A percentile compares a stretch with the other conserved stretches of the same genome.
Evolutionary conservation across 2,797 vertebrate species (phyloP).

Genomic region (Sebastes nivosus): DNA sequence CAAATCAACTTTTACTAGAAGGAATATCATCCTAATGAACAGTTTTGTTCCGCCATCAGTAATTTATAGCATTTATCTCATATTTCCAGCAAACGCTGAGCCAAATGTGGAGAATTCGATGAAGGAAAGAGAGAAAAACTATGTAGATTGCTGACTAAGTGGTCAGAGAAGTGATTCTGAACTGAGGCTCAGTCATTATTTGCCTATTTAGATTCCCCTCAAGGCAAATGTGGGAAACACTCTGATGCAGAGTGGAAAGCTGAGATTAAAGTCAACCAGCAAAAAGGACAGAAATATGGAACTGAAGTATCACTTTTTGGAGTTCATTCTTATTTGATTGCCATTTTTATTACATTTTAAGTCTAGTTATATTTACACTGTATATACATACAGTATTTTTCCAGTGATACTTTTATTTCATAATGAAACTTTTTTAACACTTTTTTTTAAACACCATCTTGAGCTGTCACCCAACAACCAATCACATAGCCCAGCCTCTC

Average conservation of each 20-base stretch:
- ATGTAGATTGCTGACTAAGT: neutral
- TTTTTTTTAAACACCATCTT: too few species aligned
- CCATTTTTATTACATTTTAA: neutral
- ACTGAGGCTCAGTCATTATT: conserved; percentile 6
- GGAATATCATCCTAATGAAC: neutral
- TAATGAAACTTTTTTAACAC: too few species aligned
- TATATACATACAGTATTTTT: neutral
- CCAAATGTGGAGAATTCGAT: neutral
- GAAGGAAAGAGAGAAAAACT: neutral
- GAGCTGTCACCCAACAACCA: too few species aligned
- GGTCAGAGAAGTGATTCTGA: conserved; percentile 7
- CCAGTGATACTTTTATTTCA: too few species aligned
- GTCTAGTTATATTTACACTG: neutral
- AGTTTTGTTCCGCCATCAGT: neutral
- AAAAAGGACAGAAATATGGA: neutral
- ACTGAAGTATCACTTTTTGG: neutral
- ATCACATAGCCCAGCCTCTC: too few species aligned
- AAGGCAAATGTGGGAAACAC: conserved; percentile 12
- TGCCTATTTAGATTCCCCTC: conserved; percentile 24
- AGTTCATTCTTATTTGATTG: neutral
- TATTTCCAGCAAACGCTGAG: neutral
- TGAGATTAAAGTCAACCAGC: neutral
- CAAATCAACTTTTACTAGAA: neutral
- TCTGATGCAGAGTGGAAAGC: neutral
- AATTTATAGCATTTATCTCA: neutral